Conservation (phyloP, 2,888 invertebrate species). For the Carabus problematicus region DNA sequence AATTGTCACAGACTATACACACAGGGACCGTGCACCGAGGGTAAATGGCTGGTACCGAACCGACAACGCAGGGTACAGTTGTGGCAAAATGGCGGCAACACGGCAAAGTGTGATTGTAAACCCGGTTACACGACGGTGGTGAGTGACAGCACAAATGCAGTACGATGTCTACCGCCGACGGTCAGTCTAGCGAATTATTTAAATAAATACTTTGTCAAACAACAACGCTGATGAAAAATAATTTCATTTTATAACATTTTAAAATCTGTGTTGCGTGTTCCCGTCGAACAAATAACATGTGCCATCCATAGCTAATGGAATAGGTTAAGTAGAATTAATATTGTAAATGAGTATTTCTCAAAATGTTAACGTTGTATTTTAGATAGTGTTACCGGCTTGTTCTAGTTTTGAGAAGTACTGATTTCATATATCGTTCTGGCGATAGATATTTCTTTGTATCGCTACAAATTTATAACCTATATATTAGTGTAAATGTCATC, state of each 20-base stretch:
- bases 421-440: too few species aligned
- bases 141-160: constrained; percentile 52
- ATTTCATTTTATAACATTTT: neutral
- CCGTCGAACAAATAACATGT: too few species aligned
- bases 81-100: constrained; percentile 50
- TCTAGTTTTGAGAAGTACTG: neutral
- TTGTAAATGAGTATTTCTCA: too few species aligned
- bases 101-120: constrained; percentile 65
- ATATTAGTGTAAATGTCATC: too few species aligned
- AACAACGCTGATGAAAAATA: neutral
- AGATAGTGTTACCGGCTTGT: neutral
- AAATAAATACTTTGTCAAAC: constrained; percentile 58
- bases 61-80: constrained; percentile 56
- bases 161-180: constrained; percentile 68
- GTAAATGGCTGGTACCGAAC: constrained; percentile 72
- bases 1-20: constrained; percentile 80
- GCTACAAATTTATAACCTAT: too few species aligned
- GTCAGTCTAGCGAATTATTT: constrained; percentile 72
- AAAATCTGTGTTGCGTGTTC: neutral
- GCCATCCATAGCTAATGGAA: constrained; percentile 3
- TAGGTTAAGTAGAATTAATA: too few species aligned
- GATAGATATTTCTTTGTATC: too few species aligned
- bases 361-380: neutral
- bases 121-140: constrained; percentile 67
- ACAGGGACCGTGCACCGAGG: constrained; percentile 77